Evolutionary conservation across 2,888 invertebrate species (phyloP).

Genomic region (Sminthurides aquaticus): DNA sequence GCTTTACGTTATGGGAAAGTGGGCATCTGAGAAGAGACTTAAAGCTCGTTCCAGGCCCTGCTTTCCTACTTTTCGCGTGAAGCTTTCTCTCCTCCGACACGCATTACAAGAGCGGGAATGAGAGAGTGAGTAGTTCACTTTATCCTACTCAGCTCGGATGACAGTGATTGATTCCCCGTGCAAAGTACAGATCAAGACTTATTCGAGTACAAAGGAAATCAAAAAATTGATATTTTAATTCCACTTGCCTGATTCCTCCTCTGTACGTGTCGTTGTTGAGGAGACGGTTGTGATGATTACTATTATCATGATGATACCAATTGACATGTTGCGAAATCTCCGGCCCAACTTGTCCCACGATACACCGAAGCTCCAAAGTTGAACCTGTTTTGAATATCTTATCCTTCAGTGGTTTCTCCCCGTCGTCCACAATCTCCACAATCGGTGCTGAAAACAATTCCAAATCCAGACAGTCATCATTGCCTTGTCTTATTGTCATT

Average conservation of each 20-base stretch:
- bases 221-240: neutral
- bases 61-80: too few species aligned
- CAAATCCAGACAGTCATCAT: too few species aligned
- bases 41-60: too few species aligned
- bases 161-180: neutral
- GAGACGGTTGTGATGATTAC: conserved; percentile 44
- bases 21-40: too few species aligned
- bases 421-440: conserved; percentile 46
- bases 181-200: neutral
- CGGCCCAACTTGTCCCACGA: conserved; percentile 43
- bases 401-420: conserved; percentile 46
- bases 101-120: too few species aligned
- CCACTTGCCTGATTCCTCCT: conserved; percentile 45
- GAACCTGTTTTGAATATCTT: conserved; percentile 47
- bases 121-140: neutral
- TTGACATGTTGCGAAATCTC: conserved; percentile 45
- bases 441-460: conserved; percentile 46
- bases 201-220: neutral
- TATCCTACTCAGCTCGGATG: neutral
- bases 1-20: neutral
- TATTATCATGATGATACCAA: conserved; percentile 43
- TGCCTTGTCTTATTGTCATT: too few species aligned
- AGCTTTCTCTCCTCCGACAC: too few species aligned
- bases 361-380: conserved; percentile 47
- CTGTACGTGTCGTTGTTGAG: conserved; percentile 45